Conservation (phyloP, 2,113 vertebrate genomes). For the Cricetomys ansorgei region DNA sequence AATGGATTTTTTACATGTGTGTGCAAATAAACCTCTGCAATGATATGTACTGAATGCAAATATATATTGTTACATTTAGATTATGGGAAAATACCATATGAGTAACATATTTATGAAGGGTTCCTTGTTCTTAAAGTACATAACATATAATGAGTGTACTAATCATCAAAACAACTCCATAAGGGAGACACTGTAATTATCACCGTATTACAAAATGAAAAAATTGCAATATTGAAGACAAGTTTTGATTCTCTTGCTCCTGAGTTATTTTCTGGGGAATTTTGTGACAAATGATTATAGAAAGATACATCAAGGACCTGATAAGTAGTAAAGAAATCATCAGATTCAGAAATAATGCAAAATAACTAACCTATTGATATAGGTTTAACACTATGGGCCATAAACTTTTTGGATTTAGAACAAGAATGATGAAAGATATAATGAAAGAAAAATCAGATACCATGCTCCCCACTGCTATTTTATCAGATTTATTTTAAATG, state of each 20-base stretch:
- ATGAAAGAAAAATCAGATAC: conserved; percentile 24
- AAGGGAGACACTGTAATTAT: conserved; percentile 53
- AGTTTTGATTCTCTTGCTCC: conserved; percentile 24
- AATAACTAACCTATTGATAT: not conserved
- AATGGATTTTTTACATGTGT: not conserved
- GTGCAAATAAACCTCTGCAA: conserved; percentile 23
- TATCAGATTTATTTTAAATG: not conserved
- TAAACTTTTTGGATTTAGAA: not conserved
- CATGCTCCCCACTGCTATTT: not conserved
- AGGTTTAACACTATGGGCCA: not conserved
- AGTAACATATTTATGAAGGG: conserved; percentile 50
- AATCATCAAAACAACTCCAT: conserved; percentile 38
- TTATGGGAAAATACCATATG: conserved; percentile 19
- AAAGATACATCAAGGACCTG: not conserved
- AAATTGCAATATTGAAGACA: conserved; percentile 39
- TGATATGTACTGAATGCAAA: conserved; percentile 11
- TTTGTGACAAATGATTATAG: conserved; percentile 10
- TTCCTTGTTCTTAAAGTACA: conserved; percentile 16
- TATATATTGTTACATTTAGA: not conserved
- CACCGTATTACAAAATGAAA: conserved; percentile 30
- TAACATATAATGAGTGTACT: conserved; percentile 39
- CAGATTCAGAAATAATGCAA: not conserved
- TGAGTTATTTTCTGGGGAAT: not conserved
- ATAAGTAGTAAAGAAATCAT: not conserved
- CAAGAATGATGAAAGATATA: not conserved